Conservation (phyloP, 1,140 invertebrate genomes). For the Eriocheir sinensis region DNA sequence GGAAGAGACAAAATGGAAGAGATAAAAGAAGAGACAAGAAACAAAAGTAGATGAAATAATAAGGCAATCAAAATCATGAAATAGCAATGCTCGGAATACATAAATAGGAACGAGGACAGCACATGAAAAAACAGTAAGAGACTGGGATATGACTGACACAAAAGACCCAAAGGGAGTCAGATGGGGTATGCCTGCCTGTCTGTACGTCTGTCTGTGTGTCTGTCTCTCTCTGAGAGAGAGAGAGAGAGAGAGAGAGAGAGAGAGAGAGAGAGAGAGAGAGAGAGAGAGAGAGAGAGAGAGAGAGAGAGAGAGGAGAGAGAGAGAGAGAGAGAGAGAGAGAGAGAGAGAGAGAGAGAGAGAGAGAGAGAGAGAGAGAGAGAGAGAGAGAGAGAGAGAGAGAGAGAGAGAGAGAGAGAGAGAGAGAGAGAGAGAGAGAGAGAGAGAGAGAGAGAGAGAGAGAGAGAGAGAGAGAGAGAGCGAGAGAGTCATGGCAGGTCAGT, state of each 20-base stretch:
- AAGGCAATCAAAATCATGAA: no score
- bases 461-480: neutral
- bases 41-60: no score
- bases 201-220: neutral
- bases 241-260: neutral
- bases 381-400: neutral
- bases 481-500: neutral
- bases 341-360: neutral
- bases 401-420: conserved; percentile 4
- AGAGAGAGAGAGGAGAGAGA: conserved; percentile 4
- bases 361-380: neutral
- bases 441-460: conserved; percentile 4
- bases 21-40: no score
- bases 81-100: no score
- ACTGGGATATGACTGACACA: no score
- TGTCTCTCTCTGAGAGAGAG: neutral
- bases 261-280: neutral
- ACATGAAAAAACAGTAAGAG: no score
- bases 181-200: neutral
- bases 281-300: conserved; percentile 4
- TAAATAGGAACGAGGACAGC: no score
- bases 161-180: no score
- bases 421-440: conserved; percentile 4
- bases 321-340: conserved; percentile 4
- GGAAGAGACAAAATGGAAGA: no score